Base-by-base conservation (phyloP, 2,888 invertebrate genomes). In the Branchellion lobata region DNA sequence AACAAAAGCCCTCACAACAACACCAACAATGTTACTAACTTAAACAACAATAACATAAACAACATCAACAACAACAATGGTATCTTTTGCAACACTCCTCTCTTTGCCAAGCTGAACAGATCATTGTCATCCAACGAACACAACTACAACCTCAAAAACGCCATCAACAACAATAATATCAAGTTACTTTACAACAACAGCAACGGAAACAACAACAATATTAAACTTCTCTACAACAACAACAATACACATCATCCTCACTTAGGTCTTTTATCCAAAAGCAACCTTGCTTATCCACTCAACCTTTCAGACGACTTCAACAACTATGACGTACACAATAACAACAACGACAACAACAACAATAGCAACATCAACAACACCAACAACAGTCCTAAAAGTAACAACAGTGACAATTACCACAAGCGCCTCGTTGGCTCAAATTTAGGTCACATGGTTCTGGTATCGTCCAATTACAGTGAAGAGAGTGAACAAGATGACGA, bases 401-500 rank as follows among this genome's bases (percentile, higher is more conserved):
- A 24, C 24, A 24, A 57, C 24, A 57, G n/a, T n/a, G 21, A 57
- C 24, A n/a, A 57, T n/a, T 57, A 57, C 24, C n/a, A 57, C 3
- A 57, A 24, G 3, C 21, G 21, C 61, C 21, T 57, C 11, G 21
- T 57, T 18, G 61, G 61, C n/a, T n/a, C 24, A 40, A 40, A 40
- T 40, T 5, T 14, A 5, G 14, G 40, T 40, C 40, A 40, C 40
- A 40, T 40, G 24, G 14, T 57, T 57, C 21, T 18, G 14, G 61
- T 57, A 5, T 57, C 61, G 21, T 57, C 61, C 61, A 57, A 57
- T 57, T 57, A 57, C 61, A 57, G 61, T 57, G 61, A 57, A n/a
- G 61, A 57, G 24, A 57, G 61, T n/a, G 61, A 57, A 57, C 61
- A 57, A 57, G 61, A 57, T n/a, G 61, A 57, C 3, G 61, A 57